phyloP scores from a whole-genome alignment of 2,113 vertebrate genomes.

The Phyllopteryx taeniolatus region DNA sequence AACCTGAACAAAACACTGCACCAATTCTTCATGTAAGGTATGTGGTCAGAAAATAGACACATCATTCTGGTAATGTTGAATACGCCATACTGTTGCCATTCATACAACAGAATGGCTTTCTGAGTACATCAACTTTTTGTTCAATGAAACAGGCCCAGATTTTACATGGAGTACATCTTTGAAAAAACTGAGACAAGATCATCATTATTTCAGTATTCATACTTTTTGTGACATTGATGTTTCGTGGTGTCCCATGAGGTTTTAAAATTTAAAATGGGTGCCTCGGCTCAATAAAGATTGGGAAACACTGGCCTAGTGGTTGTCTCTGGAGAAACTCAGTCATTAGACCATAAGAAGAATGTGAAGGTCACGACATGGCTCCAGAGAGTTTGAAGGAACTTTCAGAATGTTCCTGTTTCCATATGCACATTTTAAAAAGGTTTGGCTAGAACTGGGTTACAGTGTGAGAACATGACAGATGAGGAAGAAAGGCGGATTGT shows the following conservation, averaged over 20 bases:
- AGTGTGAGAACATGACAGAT: constrained; percentile 24
- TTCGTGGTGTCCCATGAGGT: not conserved
- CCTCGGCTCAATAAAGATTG: constrained; percentile 2
- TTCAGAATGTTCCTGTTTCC: constrained; percentile 24
- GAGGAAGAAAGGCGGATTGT: constrained; percentile 39
- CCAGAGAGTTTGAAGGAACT: constrained; percentile 29
- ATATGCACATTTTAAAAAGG: not conserved
- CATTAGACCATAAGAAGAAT: constrained; percentile 35
- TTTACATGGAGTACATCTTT: not conserved
- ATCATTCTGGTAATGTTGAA: no score
- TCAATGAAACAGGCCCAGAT: no score
- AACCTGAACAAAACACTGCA: no score
- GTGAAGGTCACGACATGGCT: constrained; percentile 21
- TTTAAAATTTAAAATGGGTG: not conserved
- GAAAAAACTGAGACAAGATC: not conserved
- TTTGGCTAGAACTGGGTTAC: not conserved
- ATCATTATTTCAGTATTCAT: not conserved
- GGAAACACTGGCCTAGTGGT: constrained; percentile 22
- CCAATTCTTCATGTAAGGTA: no score
- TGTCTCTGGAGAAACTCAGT: constrained; percentile 35
- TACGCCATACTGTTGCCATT: no score
- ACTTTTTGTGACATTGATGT: not conserved
- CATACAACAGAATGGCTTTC: no score
- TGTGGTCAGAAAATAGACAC: no score
- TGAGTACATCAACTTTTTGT: no score